A percentile compares a stretch with the other conserved stretches of the same genome.
Evolutionary conservation across 2,797 vertebrate genomes (phyloP).

Genomic region (Pseudochirops corinnae): DNA sequence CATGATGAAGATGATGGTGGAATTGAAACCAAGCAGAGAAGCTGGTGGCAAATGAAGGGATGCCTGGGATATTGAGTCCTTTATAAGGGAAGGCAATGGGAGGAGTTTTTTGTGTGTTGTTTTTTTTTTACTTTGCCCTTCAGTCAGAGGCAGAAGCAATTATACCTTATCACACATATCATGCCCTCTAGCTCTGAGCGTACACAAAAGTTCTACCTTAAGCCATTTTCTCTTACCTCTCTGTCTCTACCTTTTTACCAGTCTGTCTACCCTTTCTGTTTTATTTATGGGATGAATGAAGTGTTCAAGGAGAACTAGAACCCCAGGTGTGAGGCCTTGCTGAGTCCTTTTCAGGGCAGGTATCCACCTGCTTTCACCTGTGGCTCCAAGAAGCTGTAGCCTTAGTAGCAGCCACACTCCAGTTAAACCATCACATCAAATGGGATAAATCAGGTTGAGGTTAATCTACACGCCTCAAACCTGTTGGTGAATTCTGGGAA

Average conservation of each 20-base stretch:
- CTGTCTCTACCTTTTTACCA: background rate
- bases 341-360: background rate
- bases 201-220: background rate
- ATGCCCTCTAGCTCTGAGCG: background rate
- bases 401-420: background rate
- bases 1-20: background rate
- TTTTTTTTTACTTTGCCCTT: background rate
- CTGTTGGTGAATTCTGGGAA: background rate
- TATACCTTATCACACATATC: background rate
- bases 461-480: background rate
- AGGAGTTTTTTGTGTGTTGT: background rate
- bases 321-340: background rate
- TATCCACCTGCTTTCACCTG: background rate
- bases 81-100: background rate
- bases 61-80: background rate
- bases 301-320: background rate
- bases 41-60: background rate
- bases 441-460: background rate
- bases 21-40: background rate
- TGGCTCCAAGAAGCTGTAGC: background rate
- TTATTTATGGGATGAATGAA: background rate
- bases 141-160: background rate
- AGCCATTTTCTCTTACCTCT: background rate
- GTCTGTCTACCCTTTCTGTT: background rate
- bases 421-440: background rate